phyloP scores from a whole-genome alignment of 2,797 vertebrate genomes.

The Sebastes diploproa region DNA sequence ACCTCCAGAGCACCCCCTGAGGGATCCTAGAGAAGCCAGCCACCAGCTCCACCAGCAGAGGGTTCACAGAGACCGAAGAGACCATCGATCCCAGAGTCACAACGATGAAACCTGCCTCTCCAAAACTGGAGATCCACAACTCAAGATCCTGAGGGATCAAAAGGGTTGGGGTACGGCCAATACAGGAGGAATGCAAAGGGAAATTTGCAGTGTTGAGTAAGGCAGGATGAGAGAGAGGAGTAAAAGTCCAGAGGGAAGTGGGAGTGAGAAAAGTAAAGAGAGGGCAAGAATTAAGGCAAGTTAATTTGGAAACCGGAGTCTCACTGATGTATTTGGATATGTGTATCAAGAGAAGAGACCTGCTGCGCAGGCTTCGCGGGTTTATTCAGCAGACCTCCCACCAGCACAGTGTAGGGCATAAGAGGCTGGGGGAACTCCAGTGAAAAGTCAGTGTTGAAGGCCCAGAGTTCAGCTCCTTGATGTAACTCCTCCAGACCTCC shows the following conservation, averaged over 20 bases:
- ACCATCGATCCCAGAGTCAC: conserved; percentile 76
- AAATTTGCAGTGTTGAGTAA: not conserved
- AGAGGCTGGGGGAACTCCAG: conserved; percentile 81
- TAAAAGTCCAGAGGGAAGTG: not conserved
- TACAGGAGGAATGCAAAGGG: not conserved
- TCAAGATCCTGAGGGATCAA: conserved; percentile 68
- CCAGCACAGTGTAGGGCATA: conserved; percentile 77
- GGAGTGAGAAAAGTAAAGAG: not conserved
- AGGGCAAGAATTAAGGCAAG: not conserved
- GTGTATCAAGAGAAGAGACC: conserved; percentile 54
- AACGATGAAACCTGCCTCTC: conserved; percentile 74
- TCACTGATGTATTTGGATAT: not conserved
- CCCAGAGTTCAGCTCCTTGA: conserved; percentile 79
- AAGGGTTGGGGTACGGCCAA: not conserved
- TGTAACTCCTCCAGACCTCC: conserved; percentile 66
- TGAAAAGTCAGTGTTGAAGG: conserved; percentile 82
- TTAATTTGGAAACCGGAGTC: not conserved
- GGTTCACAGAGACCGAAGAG: conserved; percentile 47
- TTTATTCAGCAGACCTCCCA: conserved; percentile 80
- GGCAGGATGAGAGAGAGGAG: not conserved
- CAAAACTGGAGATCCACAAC: conserved; percentile 66
- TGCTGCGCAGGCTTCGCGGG: conserved; percentile 65
- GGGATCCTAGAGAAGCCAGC: conserved; percentile 67
- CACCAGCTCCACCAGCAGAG: conserved; percentile 69
- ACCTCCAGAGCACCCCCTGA: conserved; percentile 79